Conservation (phyloP, 2,888 invertebrate species). For the Ornithoptera alexandrae region DNA sequence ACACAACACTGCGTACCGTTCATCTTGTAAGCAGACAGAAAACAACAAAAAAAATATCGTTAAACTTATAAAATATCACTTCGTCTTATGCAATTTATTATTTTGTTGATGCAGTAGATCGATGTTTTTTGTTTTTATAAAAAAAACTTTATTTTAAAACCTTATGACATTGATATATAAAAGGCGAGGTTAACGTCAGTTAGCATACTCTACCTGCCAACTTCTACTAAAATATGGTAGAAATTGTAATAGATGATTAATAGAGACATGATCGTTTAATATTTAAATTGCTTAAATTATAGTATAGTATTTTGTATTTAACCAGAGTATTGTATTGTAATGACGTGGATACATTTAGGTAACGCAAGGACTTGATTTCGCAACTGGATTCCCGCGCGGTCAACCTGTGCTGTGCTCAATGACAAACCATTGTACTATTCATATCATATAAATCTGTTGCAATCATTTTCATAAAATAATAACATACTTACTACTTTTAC, state of each 20-base stretch:
- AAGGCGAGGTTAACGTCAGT: too few relatives aligned
- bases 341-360: slow-evolving; percentile 32
- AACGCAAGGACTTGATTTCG: slow-evolving; percentile 35
- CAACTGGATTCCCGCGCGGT: slow-evolving; percentile 33
- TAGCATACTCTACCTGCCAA: too few relatives aligned
- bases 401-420: slow-evolving; percentile 24
- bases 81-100: slow-evolving; percentile 36
- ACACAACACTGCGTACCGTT: not conserved
- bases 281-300: too few relatives aligned
- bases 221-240: too few relatives aligned
- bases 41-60: slow-evolving; percentile 1
- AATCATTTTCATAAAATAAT: too few relatives aligned
- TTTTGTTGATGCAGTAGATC: slow-evolving; percentile 34
- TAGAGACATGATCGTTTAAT: too few relatives aligned
- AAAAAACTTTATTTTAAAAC: too few relatives aligned
- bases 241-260: too few relatives aligned
- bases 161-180: too few relatives aligned
- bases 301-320: slow-evolving; percentile 12
- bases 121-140: not conserved
- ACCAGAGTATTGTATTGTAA: slow-evolving; percentile 34
- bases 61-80: slow-evolving; percentile 36
- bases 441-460: not conserved
- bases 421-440: slow-evolving; percentile 9
- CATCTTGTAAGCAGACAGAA: not conserved
- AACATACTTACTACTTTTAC: too few relatives aligned